A percentile compares a stretch with the other conserved stretches of the same genome.
Conservation (phyloP, 1,140 invertebrate species). For the Drosophila serrata region DNA sequence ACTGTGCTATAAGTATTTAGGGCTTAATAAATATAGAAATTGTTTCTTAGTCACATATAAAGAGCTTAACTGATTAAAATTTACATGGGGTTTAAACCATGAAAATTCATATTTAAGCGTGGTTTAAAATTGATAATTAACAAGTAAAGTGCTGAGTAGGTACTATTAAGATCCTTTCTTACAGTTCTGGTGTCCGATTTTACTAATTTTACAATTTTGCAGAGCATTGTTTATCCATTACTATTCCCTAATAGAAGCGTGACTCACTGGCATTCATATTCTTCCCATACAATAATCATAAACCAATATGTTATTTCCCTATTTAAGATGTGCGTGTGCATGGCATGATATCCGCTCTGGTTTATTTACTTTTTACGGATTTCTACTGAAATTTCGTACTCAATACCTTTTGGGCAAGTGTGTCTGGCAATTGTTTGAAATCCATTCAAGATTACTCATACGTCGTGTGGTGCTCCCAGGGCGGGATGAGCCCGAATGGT, state of each 20-base stretch:
- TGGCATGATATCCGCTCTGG: conserved; percentile 48
- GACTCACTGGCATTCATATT: conserved; percentile 49
- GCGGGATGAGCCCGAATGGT: neutral
- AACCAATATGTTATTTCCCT: neutral
- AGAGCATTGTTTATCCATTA: conserved; percentile 8
- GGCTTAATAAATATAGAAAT: neutral
- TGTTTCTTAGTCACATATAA: neutral
- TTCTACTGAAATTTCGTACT: conserved; percentile 38
- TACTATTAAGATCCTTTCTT: neutral
- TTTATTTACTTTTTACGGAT: conserved; percentile 63
- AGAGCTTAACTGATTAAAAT: neutral
- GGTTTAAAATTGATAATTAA: neutral
- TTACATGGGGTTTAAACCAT: neutral
- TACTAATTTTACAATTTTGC: neutral
- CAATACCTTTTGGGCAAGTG: conserved; percentile 25
- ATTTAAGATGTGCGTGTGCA: conserved; percentile 14
- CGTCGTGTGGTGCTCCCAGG: conserved; percentile 31
- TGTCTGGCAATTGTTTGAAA: conserved; percentile 58
- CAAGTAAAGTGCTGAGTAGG: neutral
- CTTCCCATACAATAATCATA: conserved; percentile 4
- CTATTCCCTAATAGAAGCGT: conserved; percentile 50
- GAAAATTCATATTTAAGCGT: too few species aligned
- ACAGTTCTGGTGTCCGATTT: neutral
- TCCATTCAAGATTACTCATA: conserved; percentile 66
- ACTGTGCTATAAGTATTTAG: neutral